phyloP scores from a whole-genome alignment of 1,140 invertebrate species.

The Whitmania pigra region DNA sequence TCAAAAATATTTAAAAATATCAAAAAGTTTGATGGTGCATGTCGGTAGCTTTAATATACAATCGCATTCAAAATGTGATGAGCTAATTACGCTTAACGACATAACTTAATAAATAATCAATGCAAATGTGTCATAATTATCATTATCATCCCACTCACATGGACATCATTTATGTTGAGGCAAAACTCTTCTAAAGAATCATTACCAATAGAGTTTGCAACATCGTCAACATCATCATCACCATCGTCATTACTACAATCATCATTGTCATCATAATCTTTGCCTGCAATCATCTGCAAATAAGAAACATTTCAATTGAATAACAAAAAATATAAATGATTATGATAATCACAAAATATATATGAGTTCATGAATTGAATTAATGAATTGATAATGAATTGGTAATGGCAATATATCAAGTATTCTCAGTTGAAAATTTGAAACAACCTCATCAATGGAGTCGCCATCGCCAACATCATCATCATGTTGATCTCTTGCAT shows the following conservation, averaged over 20 bases:
- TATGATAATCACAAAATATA: no score
- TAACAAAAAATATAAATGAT: no score
- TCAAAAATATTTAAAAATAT: no score
- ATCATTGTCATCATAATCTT: constrained; percentile 16
- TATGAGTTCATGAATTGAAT: no score
- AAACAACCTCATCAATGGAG: neutral
- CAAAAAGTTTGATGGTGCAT: no score
- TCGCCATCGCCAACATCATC: neutral
- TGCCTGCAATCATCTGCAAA: neutral
- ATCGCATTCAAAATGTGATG: neutral
- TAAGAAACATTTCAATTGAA: no score
- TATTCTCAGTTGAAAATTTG: no score
- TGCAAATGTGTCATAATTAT: neutral
- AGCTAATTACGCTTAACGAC: neutral
- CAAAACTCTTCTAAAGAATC: neutral
- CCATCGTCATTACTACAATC: neutral
- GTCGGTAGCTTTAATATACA: no score
- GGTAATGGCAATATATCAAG: no score
- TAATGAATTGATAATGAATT: no score
- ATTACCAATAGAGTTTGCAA: neutral
- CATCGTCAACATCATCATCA: neutral
- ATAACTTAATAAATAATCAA: neutral
- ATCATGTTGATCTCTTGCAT: no score
- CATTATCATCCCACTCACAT: neutral
- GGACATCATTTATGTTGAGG: neutral